Evolutionary conservation across 2,113 vertebrate genomes (phyloP), one percentile per base, ranked within the genome.

Genomic region (Epinephelus lanceolatus): DNA sequence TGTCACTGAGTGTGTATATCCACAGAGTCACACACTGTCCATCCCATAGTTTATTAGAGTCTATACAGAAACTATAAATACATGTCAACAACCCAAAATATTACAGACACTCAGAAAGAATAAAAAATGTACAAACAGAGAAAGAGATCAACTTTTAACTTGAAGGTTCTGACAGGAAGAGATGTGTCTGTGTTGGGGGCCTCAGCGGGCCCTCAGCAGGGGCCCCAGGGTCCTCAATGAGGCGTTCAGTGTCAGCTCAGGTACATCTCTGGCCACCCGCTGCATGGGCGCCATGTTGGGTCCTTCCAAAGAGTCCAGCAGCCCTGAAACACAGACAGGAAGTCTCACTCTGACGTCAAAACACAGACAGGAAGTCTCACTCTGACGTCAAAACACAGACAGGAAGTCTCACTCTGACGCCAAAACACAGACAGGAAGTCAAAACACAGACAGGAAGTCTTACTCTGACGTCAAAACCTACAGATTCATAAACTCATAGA

Each of bases 251-350:
- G 93, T 92, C 86, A 96, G 83, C 4, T 93, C 88, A 0, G 97
- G 96, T 80, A 99, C 93, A 62, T 99, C 97, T 92, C 98, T 95
- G 86, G 96, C 96, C 62, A 99, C 97, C 89, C 98, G 96, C 95
- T 98, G 97, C 85, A 99, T 97, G 10, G 98, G 97, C 0, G 90
- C 95, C 71, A 97, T 8, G 71, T 97, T 96, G 85, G 96, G 96
- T 83, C 97, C 96, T 89, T 99, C 97, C 77, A 98, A 78, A 0
- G 97, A 96, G 90, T 98, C 98, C 91, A 99, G 92, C 80, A 99
- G 96, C 76, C 97, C 98, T 99, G 88, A 62, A 81, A 78, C 14
- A 62, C 45, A 70, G 0, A 60, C 21, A 45, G 3, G 23, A 86
- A 2, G 56, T 25, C 30, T 30, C 3, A 30, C 30, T 30, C 30